A percentile compares a stretch with the other conserved stretches of the same genome.
Conservation (phyloP, 2,113 vertebrate species). For the Fulmarus glacialis region DNA sequence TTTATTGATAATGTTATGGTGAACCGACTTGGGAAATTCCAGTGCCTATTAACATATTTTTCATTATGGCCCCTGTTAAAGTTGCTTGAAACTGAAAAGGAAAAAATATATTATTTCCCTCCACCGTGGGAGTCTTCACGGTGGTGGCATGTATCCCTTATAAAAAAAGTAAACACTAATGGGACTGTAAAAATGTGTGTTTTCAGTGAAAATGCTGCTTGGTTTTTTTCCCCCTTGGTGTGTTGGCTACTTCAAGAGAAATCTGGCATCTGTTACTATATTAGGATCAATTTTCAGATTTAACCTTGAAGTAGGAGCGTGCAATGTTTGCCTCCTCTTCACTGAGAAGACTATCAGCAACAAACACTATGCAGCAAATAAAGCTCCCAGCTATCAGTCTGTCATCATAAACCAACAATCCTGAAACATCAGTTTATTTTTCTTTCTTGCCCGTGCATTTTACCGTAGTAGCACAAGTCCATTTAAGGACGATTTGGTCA, state of each 20-base stretch:
- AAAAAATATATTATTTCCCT: background rate
- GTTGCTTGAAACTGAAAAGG: background rate
- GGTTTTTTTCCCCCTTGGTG: rapidly evolving
- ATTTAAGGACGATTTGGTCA: background rate
- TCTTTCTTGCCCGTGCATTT: background rate
- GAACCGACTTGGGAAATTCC: background rate
- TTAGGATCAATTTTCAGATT: background rate
- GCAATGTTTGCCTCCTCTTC: background rate
- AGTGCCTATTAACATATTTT: background rate
- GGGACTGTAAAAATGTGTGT: rapidly evolving
- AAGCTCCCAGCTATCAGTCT: background rate
- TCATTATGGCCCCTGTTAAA: background rate
- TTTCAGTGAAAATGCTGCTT: background rate
- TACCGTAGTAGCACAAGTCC: background rate
- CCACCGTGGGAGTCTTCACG: background rate
- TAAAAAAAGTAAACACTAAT: background rate
- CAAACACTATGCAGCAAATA: rapidly evolving
- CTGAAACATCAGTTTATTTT: background rate
- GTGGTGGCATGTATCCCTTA: background rate
- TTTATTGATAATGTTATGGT: background rate
- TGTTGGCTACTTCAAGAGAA: background rate
- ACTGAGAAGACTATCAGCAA: background rate
- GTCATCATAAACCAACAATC: too few relatives aligned
- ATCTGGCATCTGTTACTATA: background rate
- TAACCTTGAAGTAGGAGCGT: background rate